These are phyloP conservation scores for Scaptomyza flava DNA, from an alignment of 2,888 invertebrate genomes.

Conservation along the genomic window DNA sequence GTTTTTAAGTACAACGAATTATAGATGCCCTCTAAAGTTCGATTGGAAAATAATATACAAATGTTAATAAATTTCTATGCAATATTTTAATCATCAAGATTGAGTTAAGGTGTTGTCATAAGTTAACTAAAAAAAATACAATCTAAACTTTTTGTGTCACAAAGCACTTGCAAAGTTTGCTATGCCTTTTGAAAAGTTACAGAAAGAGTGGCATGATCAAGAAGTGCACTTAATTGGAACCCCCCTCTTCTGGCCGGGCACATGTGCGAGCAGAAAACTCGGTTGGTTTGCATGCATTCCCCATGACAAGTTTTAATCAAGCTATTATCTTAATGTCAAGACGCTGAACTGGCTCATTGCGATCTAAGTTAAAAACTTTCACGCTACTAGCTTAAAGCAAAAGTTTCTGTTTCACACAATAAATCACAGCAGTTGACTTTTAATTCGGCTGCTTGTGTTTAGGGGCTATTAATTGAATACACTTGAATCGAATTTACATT, in stretches of 20 bases:
- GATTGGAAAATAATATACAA: too few species aligned
- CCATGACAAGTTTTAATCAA: slow-evolving; percentile 79
- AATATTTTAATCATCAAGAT: not conserved
- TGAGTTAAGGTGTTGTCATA: not conserved
- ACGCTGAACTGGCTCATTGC: slow-evolving; percentile 31
- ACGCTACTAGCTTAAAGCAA: slow-evolving; percentile 37
- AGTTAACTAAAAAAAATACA: too few species aligned
- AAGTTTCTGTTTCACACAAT: slow-evolving; percentile 77
- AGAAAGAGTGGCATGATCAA: slow-evolving; percentile 35
- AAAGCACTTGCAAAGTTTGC: not conserved
- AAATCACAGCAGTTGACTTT: slow-evolving; percentile 70
- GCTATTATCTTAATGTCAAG: slow-evolving; percentile 74
- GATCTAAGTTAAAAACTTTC: slow-evolving; percentile 62
- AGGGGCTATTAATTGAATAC: slow-evolving; percentile 62
- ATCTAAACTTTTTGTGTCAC: not conserved
- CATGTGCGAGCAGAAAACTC: slow-evolving; percentile 9
- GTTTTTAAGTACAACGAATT: not conserved
- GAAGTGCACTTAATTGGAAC: slow-evolving; percentile 65
- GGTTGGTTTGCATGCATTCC: slow-evolving; percentile 51
- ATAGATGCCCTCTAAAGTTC: slow-evolving; percentile 23
- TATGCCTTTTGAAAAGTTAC: not conserved
- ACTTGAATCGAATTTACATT: slow-evolving; percentile 41
- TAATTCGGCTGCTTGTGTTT: slow-evolving; percentile 27
- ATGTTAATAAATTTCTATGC: not conserved
- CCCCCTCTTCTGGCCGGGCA: slow-evolving; percentile 39